Evolutionary conservation across 2,797 vertebrate genomes (phyloP), one percentile per base, ranked within the genome.

Genomic region (Sebastes alutus): DNA sequence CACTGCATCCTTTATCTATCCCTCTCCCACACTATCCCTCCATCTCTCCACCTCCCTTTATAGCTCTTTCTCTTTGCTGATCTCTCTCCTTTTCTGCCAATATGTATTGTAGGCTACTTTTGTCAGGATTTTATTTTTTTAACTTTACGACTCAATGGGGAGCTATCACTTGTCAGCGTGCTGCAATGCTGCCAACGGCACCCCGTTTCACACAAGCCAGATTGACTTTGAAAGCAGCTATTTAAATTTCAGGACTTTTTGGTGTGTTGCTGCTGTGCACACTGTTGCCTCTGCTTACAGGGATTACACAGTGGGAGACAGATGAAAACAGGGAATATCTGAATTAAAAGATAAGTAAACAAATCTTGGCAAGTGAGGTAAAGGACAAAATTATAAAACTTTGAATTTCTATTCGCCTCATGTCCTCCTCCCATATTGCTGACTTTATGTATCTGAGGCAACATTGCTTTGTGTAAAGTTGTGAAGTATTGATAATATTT

Each of bases 181-280:
- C 70, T 60, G 86, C 71, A 70, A 60, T 77, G 77, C 49, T 62
- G 65, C 62, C 49, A 11, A 81, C 23, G 13, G 42, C 49, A 65
- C 67, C 33, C 22, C 3, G n/a, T 77, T 87, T 74, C 59, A 79
- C 78, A 77, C 55, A 71, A 86, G 60, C 78, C 22, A 65, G 74
- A 88, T 75, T 78, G 79, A 82, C 87, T 85, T 87, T 81, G n/a
- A 80, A 78, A 81, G 49, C 25, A 84, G 63, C 27, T 55, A 62
- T 83, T 83, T 61, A 55, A 74, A 88, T 83, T 78, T 81, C 32
- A 58, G 70, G 52, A 75, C 33, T 82, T 86, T 11, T 71, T 46
- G 7, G 27, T 70, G 68, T 77, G 61, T 33, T 82, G 64, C 56
- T 52, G 70, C 38, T 78, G 22, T 23, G 27, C 56, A 74, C 35